Evolutionary conservation across 2,797 vertebrate species (phyloP).

Genomic region (Odontamblyopus rebecca): DNA sequence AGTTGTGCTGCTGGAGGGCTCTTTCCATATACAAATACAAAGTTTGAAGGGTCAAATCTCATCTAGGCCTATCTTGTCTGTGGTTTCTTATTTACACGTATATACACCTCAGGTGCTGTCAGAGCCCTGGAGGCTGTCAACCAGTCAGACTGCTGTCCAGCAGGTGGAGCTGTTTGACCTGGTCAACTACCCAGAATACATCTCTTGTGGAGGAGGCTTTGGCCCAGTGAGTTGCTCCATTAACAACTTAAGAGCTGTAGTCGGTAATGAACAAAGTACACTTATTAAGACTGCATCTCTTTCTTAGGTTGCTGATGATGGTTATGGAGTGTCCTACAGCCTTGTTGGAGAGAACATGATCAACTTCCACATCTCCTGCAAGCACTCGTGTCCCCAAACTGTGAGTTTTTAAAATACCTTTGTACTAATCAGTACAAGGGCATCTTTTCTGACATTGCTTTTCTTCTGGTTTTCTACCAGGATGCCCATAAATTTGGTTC

Average conservation of each 20-base stretch:
- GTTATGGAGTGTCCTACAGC: conserved; percentile 90
- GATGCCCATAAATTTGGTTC: conserved; percentile 81
- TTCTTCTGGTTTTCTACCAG: conserved; percentile 52
- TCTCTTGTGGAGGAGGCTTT: conserved; percentile 88
- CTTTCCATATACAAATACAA: no score
- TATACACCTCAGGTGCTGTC: conserved; percentile 76
- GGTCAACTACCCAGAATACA: conserved; percentile 84
- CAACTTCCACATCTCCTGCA: conserved; percentile 90
- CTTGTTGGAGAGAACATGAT: conserved; percentile 82
- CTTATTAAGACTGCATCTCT: neutral
- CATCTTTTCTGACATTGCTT: neutral
- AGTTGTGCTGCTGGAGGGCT: neutral
- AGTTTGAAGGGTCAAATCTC: no score
- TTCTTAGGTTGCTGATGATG: conserved; percentile 85
- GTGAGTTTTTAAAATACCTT: conserved; percentile 65
- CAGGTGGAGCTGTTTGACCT: conserved; percentile 86
- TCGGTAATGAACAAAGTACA: neutral
- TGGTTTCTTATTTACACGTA: no score
- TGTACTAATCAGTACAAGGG: neutral
- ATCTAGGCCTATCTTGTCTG: no score
- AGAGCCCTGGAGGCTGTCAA: conserved; percentile 86
- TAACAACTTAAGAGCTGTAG: neutral
- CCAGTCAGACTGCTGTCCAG: conserved; percentile 87
- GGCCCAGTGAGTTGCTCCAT: conserved; percentile 82
- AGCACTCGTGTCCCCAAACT: conserved; percentile 84